Percentiles rank a stretch among this genome's conserved stretches.
Conservation (phyloP, 1,140 invertebrate genomes). For the Portunus trituberculatus region DNA sequence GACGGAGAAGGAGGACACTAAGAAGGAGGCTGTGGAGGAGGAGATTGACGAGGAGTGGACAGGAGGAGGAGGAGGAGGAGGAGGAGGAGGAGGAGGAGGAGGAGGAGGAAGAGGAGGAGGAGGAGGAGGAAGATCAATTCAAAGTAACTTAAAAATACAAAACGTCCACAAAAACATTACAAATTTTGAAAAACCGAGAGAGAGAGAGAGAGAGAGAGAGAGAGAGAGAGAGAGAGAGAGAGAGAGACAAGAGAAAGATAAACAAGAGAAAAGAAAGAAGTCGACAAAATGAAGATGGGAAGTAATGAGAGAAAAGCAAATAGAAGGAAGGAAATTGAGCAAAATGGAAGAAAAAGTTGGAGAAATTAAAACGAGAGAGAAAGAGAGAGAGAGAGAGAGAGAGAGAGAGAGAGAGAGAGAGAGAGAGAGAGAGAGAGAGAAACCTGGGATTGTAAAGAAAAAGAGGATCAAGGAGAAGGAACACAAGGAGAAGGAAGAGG, state of each 20-base stretch:
- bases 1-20: background rate
- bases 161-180: background rate
- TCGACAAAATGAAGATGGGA: background rate
- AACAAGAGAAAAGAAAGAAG: slow-evolving; percentile 1
- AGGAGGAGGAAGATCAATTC: background rate
- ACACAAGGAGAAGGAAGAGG: background rate
- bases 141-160: background rate
- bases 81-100: slow-evolving; percentile 11
- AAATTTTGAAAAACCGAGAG: too few species aligned
- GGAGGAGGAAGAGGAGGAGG: background rate
- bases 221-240: background rate
- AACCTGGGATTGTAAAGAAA: background rate
- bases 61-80: slow-evolving; percentile 1
- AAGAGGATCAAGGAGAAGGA: background rate
- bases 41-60: background rate
- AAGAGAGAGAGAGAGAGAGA: background rate
- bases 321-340: background rate
- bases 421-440: too few species aligned
- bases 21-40: background rate
- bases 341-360: background rate
- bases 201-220: background rate
- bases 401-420: background rate
- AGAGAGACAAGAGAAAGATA: background rate
- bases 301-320: background rate
- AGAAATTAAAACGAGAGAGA: background rate